Conservation (phyloP, 2,113 vertebrate species). For the Melanerpes formicivorus region DNA sequence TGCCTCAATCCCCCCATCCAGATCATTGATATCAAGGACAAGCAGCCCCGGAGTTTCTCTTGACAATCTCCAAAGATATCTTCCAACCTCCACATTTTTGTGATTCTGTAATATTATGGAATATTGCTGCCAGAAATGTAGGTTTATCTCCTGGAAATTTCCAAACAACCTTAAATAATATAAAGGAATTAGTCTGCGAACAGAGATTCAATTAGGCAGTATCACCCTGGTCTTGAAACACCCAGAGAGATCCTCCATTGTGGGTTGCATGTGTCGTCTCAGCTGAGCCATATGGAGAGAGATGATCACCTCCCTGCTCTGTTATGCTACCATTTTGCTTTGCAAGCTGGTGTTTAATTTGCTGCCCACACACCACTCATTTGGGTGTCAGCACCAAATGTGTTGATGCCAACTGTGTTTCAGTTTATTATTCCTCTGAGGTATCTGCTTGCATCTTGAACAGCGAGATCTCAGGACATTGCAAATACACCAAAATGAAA, state of each 20-base stretch:
- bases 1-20: no score
- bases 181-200: background rate
- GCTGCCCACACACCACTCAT: conserved; percentile 49
- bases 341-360: conserved; percentile 67
- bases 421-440: conserved; percentile 41
- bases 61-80: no score
- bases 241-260: background rate
- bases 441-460: conserved; percentile 13
- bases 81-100: no score
- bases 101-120: background rate
- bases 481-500: background rate
- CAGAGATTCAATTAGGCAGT: background rate
- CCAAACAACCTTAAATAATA: background rate
- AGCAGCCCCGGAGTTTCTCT: no score
- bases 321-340: conserved; percentile 55
- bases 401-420: conserved; percentile 53
- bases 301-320: conserved; percentile 59
- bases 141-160: background rate
- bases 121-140: background rate
- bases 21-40: no score
- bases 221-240: background rate
- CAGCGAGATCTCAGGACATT: background rate
- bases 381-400: conserved; percentile 47
- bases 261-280: background rate
- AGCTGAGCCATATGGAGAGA: conserved; percentile 52